These are phyloP conservation scores for Drosophila acutilabella DNA, from an alignment of 2,888 invertebrate genomes.

Conservation along the genomic window DNA sequence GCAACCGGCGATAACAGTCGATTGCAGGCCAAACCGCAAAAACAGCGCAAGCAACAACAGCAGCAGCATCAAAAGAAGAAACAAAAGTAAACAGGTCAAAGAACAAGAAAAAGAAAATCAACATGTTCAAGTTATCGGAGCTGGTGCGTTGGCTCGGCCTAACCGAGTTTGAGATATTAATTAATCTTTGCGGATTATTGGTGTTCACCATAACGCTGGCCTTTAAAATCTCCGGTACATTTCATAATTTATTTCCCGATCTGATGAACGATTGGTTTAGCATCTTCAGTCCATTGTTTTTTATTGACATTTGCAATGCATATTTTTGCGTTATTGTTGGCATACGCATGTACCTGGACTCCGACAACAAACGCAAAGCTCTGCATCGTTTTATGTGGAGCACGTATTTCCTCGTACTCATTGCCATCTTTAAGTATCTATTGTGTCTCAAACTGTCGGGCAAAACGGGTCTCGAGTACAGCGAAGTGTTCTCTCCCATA, in stretches of 20 bases:
- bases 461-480: slow-evolving; percentile 92
- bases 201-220: slow-evolving; percentile 94
- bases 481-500: slow-evolving; percentile 96
- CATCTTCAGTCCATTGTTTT: slow-evolving; percentile 95
- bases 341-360: slow-evolving; percentile 95
- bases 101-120: slow-evolving; percentile 26
- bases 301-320: slow-evolving; percentile 95
- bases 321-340: slow-evolving; percentile 98
- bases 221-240: slow-evolving; percentile 90
- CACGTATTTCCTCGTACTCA: slow-evolving; percentile 91
- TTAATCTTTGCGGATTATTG: slow-evolving; percentile 93
- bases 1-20: background rate
- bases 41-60: slow-evolving; percentile 56
- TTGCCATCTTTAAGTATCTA: slow-evolving; percentile 96
- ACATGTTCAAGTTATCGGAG: slow-evolving; percentile 90
- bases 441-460: slow-evolving; percentile 94
- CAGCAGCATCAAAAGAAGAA: slow-evolving; percentile 35
- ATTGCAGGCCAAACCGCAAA: slow-evolving; percentile 6
- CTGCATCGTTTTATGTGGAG: slow-evolving; percentile 93
- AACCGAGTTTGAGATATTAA: slow-evolving; percentile 97
- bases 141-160: slow-evolving; percentile 97
- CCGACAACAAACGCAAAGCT: slow-evolving; percentile 90
- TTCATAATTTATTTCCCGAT: slow-evolving; percentile 77
- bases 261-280: slow-evolving; percentile 92
- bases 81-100: slow-evolving; percentile 26